These are phyloP conservation scores for Rhombomys opimus DNA, from an alignment of 2,113 vertebrate species.

Conservation along the genomic window DNA sequence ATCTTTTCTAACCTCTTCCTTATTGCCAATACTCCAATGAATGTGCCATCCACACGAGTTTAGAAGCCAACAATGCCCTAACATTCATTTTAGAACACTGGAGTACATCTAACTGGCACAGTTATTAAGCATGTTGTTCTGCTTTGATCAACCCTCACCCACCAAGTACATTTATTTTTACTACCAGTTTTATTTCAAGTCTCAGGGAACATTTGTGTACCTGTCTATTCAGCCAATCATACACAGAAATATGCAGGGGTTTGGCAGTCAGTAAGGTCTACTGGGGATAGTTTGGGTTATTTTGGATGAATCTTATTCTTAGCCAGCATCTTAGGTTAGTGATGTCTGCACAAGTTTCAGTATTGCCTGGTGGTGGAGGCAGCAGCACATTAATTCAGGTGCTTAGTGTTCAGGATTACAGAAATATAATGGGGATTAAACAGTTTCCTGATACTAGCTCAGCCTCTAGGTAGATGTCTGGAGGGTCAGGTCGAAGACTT, in stretches of 20 bases:
- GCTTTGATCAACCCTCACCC: slow-evolving; percentile 58
- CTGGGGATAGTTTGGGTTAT: slow-evolving; percentile 55
- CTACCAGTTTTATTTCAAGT: slow-evolving; percentile 56
- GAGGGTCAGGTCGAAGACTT: slow-evolving; percentile 67
- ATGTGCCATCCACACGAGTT: not conserved
- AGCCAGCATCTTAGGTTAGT: slow-evolving; percentile 41
- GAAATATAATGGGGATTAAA: slow-evolving; percentile 23
- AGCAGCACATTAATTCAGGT: slow-evolving; percentile 62
- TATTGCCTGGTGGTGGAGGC: slow-evolving; percentile 50
- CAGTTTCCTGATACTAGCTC: slow-evolving; percentile 24
- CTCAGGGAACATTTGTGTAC: slow-evolving; percentile 37
- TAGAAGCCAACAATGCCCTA: not conserved
- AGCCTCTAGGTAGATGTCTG: slow-evolving; percentile 53
- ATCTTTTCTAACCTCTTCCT: not conserved
- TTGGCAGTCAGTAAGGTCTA: not conserved
- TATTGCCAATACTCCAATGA: not conserved
- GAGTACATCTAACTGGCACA: not conserved
- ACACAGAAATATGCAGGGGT: slow-evolving; percentile 23
- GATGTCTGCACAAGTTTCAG: slow-evolving; percentile 60
- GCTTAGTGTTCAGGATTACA: slow-evolving; percentile 19
- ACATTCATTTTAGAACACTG: slow-evolving; percentile 14
- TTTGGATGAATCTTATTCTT: slow-evolving; percentile 68
- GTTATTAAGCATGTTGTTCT: slow-evolving; percentile 46
- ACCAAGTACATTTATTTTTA: slow-evolving; percentile 59
- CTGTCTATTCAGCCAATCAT: slow-evolving; percentile 46